phyloP scores from a whole-genome alignment of 2,113 vertebrate genomes.

The Etheostoma cragini region DNA sequence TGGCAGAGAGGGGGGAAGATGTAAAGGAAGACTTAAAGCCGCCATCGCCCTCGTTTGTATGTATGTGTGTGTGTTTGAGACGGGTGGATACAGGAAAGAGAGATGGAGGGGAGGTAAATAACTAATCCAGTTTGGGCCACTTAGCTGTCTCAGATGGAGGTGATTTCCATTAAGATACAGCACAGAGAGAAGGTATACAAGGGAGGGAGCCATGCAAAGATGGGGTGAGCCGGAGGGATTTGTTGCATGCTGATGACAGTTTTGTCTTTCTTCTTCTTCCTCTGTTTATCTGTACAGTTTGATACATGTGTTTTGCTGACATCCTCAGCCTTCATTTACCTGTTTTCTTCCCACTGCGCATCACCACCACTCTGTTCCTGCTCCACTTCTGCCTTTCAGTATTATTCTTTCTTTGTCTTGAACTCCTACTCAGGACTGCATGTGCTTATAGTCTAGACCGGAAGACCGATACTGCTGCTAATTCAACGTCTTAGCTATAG shows the following conservation, averaged over 20 bases:
- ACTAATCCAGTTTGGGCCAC: slow-evolving; percentile 64
- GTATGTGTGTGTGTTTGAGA: slow-evolving; percentile 39
- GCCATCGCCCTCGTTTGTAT: slow-evolving; percentile 6
- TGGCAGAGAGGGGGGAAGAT: slow-evolving; percentile 26
- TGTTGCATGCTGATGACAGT: slow-evolving; percentile 36
- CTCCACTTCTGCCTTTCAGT: slow-evolving; percentile 29
- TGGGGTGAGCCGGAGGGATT: slow-evolving; percentile 5
- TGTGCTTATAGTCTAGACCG: not conserved
- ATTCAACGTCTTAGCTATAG: not conserved
- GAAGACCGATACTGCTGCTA: not conserved
- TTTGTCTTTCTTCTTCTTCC: slow-evolving; percentile 17
- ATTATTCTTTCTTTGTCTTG: slow-evolving; percentile 10
- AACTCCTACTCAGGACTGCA: not conserved
- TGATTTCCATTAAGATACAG: slow-evolving; percentile 65
- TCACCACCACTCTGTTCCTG: not conserved
- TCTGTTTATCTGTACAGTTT: not conserved
- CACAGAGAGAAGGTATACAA: slow-evolving; percentile 16
- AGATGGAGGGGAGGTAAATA: slow-evolving; percentile 54
- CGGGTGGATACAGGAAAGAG: slow-evolving; percentile 26
- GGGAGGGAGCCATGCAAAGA: slow-evolving; percentile 13
- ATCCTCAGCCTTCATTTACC: not conserved
- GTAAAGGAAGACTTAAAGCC: slow-evolving; percentile 18
- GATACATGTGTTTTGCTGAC: not conserved
- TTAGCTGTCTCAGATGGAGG: slow-evolving; percentile 59
- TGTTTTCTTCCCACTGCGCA: not conserved